Percentiles rank a stretch among this genome's conserved stretches.
phyloP scores from a whole-genome alignment of 2,888 invertebrate species.

The Micoletzkya japonica region DNA sequence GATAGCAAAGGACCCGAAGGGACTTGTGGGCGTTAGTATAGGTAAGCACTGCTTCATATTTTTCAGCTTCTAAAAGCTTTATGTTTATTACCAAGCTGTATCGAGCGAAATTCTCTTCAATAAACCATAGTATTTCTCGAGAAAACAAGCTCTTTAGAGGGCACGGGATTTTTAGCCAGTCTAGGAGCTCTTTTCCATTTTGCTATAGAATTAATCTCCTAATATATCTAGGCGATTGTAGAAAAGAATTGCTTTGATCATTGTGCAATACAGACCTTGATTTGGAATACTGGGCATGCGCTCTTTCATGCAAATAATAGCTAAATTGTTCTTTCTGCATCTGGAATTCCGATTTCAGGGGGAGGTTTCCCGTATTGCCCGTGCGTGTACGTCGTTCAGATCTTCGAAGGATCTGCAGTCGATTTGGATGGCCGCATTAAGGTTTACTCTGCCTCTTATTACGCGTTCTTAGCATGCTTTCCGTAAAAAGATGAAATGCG shows the following conservation, averaged over 20 bases:
- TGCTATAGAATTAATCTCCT: too few relatives aligned
- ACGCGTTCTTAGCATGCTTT: too few relatives aligned
- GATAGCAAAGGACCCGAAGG: conserved; percentile 86
- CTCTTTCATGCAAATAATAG: too few relatives aligned
- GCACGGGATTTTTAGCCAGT: too few relatives aligned
- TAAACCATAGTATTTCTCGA: too few relatives aligned
- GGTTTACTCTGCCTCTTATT: conserved; percentile 67
- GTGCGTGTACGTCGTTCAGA: conserved; percentile 93
- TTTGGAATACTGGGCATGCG: neutral
- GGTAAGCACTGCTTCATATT: conserved; percentile 72
- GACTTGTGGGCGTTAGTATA: conserved; percentile 93
- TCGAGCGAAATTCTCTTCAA: neutral
- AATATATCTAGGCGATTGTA: too few relatives aligned
- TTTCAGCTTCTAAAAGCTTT: neutral
- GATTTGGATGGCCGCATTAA: conserved; percentile 88
- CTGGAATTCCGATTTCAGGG: conserved; percentile 68
- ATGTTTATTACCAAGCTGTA: too few relatives aligned
- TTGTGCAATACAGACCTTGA: too few relatives aligned
- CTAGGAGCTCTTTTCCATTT: too few relatives aligned
- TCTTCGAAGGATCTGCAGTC: conserved; percentile 94
- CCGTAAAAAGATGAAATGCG: too few relatives aligned
- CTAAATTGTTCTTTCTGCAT: neutral
- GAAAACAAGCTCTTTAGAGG: too few relatives aligned
- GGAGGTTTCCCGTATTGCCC: conserved; percentile 93
- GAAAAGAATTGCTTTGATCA: too few relatives aligned